Evolutionary conservation across 2,797 vertebrate genomes (phyloP), one percentile per base, ranked within the genome.

Genomic region (Hydrolagus colliei): DNA sequence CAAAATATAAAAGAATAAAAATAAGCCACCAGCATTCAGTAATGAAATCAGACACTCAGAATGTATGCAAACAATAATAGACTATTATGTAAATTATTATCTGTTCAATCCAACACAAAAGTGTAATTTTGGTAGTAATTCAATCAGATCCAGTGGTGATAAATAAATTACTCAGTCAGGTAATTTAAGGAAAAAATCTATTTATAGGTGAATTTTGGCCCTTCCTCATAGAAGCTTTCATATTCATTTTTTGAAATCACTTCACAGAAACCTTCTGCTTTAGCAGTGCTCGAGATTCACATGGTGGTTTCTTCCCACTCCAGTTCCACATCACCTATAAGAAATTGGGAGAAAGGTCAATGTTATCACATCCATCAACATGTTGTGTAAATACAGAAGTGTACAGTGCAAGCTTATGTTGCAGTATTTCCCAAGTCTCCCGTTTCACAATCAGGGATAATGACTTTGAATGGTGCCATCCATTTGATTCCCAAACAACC

Each of bases 291-390:
- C 4, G 87, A 84, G 85, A 86, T 92, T 95, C 93, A 99, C 98
- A 99, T 99, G 1, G 98, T 99, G 65, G 98, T 99, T 93, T 99
- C 98, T 92, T 99, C 97, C 98, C 98, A 99, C 90, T 99, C 97
- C 87, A 99, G 93, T 87, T 99, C 98, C 86, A 99, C 96, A 86
- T 99, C 98, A 92, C 98, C 98, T 99, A 88, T 72, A 89, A 86
- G 87, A 77, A 73, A 84, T 84, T 71, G 6, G 11, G 9, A 52
- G 16, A 35, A n/a, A n/a, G n/a, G 52, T 77, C 52, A n/a, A 59
- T 77, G 52, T 84, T 68, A 84, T 11, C 65, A 84, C 41, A 52
- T 52, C 41, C 41, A 52, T 52, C 41, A 52, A 52, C 41, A 52
- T 52, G 6, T 52, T 52, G 3, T 52, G 6, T 52, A 52, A 52